These are phyloP conservation scores for Lophura nycthemera DNA, from an alignment of 2,113 vertebrate genomes.

Conservation along the genomic window DNA sequence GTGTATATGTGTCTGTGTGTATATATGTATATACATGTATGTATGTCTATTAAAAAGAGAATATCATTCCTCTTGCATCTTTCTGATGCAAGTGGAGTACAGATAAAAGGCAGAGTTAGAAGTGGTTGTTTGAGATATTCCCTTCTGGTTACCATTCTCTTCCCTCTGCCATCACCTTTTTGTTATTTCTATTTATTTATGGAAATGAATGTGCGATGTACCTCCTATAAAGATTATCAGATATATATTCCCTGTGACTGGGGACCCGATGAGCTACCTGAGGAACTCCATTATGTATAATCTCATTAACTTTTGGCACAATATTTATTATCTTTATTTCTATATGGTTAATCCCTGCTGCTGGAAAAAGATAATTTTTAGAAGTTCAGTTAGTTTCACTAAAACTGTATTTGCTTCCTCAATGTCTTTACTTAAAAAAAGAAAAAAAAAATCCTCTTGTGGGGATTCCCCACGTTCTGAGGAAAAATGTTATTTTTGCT, in stretches of 20 bases:
- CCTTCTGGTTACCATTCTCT: conserved; percentile 16
- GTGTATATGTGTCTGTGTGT: background rate
- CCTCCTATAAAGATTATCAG: conserved; percentile 1
- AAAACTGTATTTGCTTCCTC: background rate
- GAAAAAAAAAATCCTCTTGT: background rate
- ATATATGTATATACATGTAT: conserved; percentile 42
- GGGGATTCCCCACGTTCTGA: background rate
- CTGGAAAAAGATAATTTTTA: background rate
- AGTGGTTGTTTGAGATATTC: background rate
- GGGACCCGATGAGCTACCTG: conserved; percentile 27
- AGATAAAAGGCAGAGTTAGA: background rate
- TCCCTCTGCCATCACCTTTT: conserved; percentile 1
- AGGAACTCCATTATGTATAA: background rate
- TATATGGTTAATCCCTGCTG: background rate
- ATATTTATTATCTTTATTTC: conserved; percentile 22
- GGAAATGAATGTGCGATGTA: conserved; percentile 17
- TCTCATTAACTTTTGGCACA: conserved; percentile 22
- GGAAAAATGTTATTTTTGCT: background rate
- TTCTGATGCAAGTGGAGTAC: background rate
- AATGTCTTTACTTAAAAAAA: conserved; percentile 8
- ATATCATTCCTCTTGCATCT: background rate
- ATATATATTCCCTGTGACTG: background rate
- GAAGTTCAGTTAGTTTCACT: background rate
- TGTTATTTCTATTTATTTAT: conserved; percentile 66
- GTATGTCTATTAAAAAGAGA: conserved; percentile 23